Percentiles rank a stretch among this genome's conserved stretches.
These are phyloP conservation scores for Tychaedon coryphoeus DNA, from an alignment of 2,113 vertebrate genomes.

Conservation along the genomic window DNA sequence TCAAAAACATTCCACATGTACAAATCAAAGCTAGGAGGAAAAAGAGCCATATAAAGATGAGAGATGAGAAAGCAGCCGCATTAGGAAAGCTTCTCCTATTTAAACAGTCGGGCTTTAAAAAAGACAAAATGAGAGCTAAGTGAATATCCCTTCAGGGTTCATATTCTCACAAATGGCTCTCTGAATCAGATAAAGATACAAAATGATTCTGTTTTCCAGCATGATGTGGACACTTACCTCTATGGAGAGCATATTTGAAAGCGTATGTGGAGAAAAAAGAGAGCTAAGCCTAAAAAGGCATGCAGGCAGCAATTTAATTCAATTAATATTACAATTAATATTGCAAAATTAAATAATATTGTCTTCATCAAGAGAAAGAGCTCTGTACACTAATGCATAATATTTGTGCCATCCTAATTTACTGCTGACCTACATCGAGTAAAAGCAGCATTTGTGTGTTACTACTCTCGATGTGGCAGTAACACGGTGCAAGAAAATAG, in stretches of 20 bases:
- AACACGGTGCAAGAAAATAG: not conserved
- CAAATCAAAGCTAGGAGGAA: slow-evolving; percentile 25
- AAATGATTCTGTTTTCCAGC: slow-evolving; percentile 39
- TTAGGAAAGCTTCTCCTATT: not conserved
- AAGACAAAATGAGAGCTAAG: slow-evolving; percentile 6
- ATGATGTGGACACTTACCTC: not conserved
- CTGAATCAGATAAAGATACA: not conserved
- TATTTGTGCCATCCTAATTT: not conserved
- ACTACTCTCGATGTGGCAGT: not conserved
- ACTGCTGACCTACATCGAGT: not conserved
- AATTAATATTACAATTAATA: not conserved
- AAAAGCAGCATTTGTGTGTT: not conserved
- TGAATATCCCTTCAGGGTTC: not conserved
- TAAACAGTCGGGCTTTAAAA: slow-evolving; percentile 30
- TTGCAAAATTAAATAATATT: not conserved
- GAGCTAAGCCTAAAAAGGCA: not conserved
- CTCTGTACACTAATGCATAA: not conserved
- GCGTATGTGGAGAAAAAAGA: not conserved
- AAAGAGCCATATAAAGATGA: slow-evolving; percentile 12
- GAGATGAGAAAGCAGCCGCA: not conserved
- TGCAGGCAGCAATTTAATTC: not conserved
- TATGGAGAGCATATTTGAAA: not conserved
- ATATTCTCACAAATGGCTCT: not conserved
- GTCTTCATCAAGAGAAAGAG: not conserved
- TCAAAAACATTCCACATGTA: slow-evolving; percentile 53